Evolutionary conservation across 1,140 invertebrate species (phyloP), one percentile per base, ranked within the genome.

Genomic region (Bicyclus anynana): DNA sequence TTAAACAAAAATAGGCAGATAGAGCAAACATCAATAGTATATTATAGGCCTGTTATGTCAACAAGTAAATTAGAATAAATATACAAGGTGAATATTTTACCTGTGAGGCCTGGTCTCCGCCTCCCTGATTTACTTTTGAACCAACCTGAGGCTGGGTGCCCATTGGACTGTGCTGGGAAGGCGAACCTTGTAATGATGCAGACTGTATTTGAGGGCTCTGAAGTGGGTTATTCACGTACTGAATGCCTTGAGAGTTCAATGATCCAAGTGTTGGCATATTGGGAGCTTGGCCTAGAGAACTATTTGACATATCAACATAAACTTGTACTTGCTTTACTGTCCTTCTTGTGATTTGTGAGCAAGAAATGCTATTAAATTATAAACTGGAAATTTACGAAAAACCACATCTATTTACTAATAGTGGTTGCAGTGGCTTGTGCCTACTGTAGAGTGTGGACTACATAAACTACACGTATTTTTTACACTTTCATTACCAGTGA

Each of bases 151-250:
- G 68, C 37, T 84, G 80, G 5, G 74, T 73, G 2, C 80, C 74
- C 84, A 89, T 89, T 10, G 90, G 90, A 62, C 90, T 91, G 67
- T 90, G 89, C 63, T 91, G 90, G 27, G 90, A 90, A 17, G 90
- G 90, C 12, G 91, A 91, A n/a, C 90, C 87, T 69, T 89, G 86
- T 9, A 86, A 54, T 0, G 80, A 75, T 9, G 60, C 58, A 13
- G 74, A 65, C 49, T 87, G 84, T 38, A 87, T 47, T 50, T 87
- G 84, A n/a, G 84, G 84, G 55, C 82, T 87, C 55, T 84, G 80
- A 4, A 80, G 52, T 1, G 82, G 77, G 62, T 87, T 85, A 57
- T 85, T 87, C 9, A 74, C 76, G 61, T 81, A 87, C 53, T 84
- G 80, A 27, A 82, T 84, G 13, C 71, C 55, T 44, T 64, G 62